phyloP scores from a whole-genome alignment of 1,140 invertebrate genomes.

The Theocolax elegans region DNA sequence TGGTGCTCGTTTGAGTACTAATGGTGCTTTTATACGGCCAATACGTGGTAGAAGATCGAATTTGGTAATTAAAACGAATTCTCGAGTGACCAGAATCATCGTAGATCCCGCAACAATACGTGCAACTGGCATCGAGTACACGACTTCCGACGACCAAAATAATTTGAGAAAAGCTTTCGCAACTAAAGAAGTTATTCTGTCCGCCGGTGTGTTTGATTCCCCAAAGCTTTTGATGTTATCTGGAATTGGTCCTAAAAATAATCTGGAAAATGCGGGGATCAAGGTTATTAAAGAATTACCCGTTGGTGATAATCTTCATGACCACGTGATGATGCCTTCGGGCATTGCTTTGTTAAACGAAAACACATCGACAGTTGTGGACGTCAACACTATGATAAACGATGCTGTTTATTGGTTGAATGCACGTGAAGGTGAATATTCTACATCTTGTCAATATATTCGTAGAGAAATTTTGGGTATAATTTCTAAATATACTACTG shows the following conservation, averaged over 20 bases:
- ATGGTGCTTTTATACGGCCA: constrained; percentile 15
- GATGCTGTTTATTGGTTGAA: too few relatives aligned
- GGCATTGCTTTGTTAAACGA: too few relatives aligned
- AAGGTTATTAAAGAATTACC: constrained; percentile 67
- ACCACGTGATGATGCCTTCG: too few relatives aligned
- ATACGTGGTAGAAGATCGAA: constrained; percentile 11
- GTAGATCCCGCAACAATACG: constrained; percentile 75
- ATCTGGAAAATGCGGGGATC: constrained; percentile 71
- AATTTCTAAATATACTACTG: too few relatives aligned
- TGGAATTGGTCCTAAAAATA: constrained; percentile 73
- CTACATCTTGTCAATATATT: too few relatives aligned
- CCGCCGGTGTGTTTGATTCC: constrained; percentile 72
- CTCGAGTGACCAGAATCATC: constrained; percentile 51
- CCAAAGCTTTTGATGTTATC: too few relatives aligned
- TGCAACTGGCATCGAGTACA: constrained; percentile 76
- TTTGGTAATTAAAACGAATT: neutral
- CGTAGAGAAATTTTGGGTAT: too few relatives aligned
- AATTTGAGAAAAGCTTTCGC: constrained; percentile 55
- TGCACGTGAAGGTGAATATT: too few relatives aligned
- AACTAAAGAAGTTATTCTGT: constrained; percentile 72
- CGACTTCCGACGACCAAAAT: neutral
- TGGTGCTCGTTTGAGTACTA: constrained; percentile 7
- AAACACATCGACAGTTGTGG: too few relatives aligned
- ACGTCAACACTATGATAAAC: too few relatives aligned
- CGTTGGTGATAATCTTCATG: constrained; percentile 71